Evolutionary conservation across 2,888 invertebrate genomes (phyloP).

Genomic region (Caenorhabditis sp.): DNA sequence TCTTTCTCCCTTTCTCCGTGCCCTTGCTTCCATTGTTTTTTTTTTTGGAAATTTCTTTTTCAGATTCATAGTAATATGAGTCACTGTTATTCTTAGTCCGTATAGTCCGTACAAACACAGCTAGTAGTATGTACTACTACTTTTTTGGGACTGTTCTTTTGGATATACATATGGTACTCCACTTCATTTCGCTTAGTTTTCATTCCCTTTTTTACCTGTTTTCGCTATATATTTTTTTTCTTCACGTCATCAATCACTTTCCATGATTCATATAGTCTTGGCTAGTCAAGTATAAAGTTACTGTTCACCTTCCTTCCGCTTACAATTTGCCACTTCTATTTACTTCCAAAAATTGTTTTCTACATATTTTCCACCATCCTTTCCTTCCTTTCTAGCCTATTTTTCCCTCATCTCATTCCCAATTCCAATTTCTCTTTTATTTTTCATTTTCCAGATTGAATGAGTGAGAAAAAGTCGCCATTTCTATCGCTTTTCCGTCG

Average conservation of each 20-base stretch:
- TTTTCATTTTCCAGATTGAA: constrained; percentile 45
- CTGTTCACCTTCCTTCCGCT: constrained; percentile 24
- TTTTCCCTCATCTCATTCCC: not conserved
- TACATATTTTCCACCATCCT: too few relatives aligned
- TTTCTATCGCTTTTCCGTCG: constrained; percentile 74
- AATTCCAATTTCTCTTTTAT: not conserved
- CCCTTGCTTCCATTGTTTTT: too few relatives aligned
- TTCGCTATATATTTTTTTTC: constrained; percentile 8
- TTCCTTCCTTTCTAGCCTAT: constrained; percentile 7
- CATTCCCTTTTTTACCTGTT: not conserved
- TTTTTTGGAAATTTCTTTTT: not conserved
- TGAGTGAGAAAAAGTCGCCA: constrained; percentile 67
- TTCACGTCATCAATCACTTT: constrained; percentile 47
- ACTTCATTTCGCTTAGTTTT: too few relatives aligned
- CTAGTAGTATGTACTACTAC: too few relatives aligned
- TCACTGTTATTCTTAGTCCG: too few relatives aligned
- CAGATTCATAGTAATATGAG: too few relatives aligned
- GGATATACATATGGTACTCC: too few relatives aligned
- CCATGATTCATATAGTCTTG: constrained; percentile 4
- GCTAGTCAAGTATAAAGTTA: constrained; percentile 35
- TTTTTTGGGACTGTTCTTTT: too few relatives aligned
- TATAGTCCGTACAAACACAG: too few relatives aligned
- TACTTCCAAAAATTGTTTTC: too few relatives aligned
- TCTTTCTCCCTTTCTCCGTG: too few relatives aligned
- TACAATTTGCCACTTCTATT: constrained; percentile 10